Percentiles rank a stretch among this genome's conserved stretches.
These are phyloP conservation scores for Muscicapa striata DNA, from an alignment of 2,797 vertebrate genomes.

Conservation along the genomic window DNA sequence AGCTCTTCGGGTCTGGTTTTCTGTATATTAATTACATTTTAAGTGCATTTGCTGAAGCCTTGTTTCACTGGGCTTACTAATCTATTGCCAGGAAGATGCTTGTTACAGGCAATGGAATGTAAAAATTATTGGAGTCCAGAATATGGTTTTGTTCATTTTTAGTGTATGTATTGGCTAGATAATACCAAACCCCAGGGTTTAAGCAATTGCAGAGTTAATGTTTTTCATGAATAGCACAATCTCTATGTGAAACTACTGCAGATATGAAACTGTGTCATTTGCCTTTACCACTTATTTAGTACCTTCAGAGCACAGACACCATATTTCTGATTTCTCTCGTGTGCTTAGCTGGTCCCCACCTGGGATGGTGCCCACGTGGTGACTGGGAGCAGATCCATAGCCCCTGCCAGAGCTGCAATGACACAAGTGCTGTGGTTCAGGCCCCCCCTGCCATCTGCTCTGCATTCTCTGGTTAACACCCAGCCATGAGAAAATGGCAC, in stretches of 20 bases:
- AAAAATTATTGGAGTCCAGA: constrained; percentile 1
- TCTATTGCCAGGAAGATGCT: background rate
- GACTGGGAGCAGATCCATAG: background rate
- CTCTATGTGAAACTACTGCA: background rate
- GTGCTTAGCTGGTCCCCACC: background rate
- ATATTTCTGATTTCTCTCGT: background rate
- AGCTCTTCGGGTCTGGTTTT: background rate
- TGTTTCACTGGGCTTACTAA: background rate
- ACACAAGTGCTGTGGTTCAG: accelerated
- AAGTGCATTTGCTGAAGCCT: background rate
- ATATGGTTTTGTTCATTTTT: constrained; percentile 7
- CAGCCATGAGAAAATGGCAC: background rate
- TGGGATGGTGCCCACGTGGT: accelerated
- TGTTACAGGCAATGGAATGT: background rate
- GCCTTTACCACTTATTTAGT: background rate
- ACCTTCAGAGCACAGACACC: background rate
- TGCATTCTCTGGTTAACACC: background rate
- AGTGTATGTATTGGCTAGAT: background rate
- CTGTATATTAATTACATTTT: constrained; percentile 22
- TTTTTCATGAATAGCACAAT: background rate
- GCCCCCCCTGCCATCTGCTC: background rate
- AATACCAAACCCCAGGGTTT: constrained; percentile 24
- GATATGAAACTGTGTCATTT: background rate
- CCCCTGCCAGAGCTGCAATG: background rate
- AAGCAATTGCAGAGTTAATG: background rate